Conservation (phyloP, 2,113 vertebrate genomes). For the Antigone vipio region DNA sequence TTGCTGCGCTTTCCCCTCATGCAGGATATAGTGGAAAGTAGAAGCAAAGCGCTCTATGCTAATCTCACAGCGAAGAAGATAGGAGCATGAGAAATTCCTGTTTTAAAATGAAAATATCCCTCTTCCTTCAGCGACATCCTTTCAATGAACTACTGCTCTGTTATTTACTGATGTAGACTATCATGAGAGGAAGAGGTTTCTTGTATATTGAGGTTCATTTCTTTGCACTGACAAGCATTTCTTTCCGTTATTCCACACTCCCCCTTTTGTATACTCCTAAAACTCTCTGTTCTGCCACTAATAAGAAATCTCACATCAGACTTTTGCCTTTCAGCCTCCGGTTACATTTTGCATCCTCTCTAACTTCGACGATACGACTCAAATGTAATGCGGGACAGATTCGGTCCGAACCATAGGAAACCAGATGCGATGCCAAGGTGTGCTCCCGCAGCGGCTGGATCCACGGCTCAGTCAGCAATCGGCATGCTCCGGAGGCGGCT, state of each 20-base stretch:
- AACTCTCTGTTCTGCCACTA: background rate
- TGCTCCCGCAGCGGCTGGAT: rapidly evolving
- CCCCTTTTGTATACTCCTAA: background rate
- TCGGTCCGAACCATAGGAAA: background rate
- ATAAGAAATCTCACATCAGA: background rate
- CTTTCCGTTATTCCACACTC: background rate
- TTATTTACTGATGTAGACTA: background rate
- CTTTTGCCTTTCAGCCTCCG: background rate
- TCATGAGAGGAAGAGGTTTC: background rate
- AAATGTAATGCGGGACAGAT: rapidly evolving
- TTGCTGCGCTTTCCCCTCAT: background rate
- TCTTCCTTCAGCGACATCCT: background rate
- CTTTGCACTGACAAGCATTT: background rate
- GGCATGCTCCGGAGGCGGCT: background rate
- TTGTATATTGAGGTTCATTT: background rate
- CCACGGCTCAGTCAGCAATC: background rate
- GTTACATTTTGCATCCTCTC: background rate
- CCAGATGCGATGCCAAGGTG: background rate
- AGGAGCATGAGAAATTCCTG: background rate
- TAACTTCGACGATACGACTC: background rate
- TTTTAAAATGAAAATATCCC: background rate
- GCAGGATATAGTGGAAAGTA: background rate
- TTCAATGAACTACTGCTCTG: background rate
- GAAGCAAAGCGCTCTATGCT: background rate
- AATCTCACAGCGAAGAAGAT: background rate